Conservation (phyloP, 2,113 vertebrate genomes). For the Nibea coibor region DNA sequence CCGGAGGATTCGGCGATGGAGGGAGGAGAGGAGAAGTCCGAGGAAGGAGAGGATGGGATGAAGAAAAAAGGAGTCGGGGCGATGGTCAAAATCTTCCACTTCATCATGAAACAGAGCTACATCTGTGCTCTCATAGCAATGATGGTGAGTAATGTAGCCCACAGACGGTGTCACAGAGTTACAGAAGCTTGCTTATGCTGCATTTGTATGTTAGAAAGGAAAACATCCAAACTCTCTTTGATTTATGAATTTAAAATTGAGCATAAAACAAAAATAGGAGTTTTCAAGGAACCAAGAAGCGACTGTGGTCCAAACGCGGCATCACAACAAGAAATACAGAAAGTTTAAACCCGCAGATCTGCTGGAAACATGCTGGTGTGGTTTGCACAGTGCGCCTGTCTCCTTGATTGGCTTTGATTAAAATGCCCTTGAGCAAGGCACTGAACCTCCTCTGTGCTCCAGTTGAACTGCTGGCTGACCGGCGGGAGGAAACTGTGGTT, state of each 20-base stretch:
- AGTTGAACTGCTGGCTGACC: constrained; percentile 14
- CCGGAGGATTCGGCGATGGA: constrained; percentile 81
- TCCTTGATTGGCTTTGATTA: neutral
- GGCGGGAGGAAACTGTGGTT: constrained; percentile 28
- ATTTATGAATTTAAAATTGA: neutral
- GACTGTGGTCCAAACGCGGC: neutral
- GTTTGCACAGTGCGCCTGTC: neutral
- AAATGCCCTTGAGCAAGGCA: constrained; percentile 22
- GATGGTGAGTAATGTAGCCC: constrained; percentile 90
- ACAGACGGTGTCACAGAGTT: neutral
- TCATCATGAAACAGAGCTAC: constrained; percentile 99
- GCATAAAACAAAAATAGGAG: neutral
- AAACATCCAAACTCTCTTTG: neutral
- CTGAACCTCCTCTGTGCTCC: neutral
- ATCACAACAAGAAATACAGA: neutral
- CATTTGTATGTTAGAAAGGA: neutral
- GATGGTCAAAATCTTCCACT: constrained; percentile 92
- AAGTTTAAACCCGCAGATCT: neutral
- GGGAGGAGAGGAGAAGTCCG: constrained; percentile 81
- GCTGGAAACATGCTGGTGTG: neutral
- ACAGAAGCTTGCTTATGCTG: neutral
- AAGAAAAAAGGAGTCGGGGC: constrained; percentile 85
- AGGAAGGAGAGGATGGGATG: constrained; percentile 80
- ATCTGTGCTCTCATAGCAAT: constrained; percentile 98
- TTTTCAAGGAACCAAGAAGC: neutral